Evolutionary conservation across 2,113 vertebrate species (phyloP).

Genomic region (Macrotis lagotis): DNA sequence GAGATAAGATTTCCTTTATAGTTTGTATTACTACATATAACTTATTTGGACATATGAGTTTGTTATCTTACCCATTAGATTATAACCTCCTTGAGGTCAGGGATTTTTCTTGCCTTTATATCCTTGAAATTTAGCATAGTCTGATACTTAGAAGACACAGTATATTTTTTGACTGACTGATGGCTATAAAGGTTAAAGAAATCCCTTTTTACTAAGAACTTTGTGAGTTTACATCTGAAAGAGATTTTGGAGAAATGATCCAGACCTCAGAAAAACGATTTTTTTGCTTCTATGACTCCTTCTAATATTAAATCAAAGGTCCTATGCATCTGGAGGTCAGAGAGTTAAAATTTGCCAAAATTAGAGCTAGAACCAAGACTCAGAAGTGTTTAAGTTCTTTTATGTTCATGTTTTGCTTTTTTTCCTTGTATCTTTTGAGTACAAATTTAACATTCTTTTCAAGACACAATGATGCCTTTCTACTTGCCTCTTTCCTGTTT

Average conservation of each 20-base stretch:
- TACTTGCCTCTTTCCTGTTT: background rate
- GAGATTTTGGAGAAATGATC: background rate
- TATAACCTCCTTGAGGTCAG: background rate
- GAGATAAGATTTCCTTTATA: background rate
- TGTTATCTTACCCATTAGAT: background rate
- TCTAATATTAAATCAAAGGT: background rate
- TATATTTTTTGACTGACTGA: background rate
- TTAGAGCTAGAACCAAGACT: background rate
- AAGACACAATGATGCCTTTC: background rate
- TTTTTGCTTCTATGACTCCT: background rate
- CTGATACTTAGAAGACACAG: background rate
- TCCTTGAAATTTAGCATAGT: background rate
- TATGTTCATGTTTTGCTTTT: background rate
- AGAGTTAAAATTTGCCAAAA: background rate
- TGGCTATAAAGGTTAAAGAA: background rate
- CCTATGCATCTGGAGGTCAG: background rate
- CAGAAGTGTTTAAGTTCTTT: background rate
- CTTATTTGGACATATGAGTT: background rate
- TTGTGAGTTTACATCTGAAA: too few species aligned
- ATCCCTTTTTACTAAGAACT: background rate
- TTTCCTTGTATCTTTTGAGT: background rate
- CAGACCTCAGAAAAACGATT: background rate
- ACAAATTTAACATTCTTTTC: background rate
- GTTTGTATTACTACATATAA: background rate
- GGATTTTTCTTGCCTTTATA: background rate